Evolutionary conservation across 1,140 invertebrate genomes (phyloP).

Genomic region (Drosophila pectinifera): DNA sequence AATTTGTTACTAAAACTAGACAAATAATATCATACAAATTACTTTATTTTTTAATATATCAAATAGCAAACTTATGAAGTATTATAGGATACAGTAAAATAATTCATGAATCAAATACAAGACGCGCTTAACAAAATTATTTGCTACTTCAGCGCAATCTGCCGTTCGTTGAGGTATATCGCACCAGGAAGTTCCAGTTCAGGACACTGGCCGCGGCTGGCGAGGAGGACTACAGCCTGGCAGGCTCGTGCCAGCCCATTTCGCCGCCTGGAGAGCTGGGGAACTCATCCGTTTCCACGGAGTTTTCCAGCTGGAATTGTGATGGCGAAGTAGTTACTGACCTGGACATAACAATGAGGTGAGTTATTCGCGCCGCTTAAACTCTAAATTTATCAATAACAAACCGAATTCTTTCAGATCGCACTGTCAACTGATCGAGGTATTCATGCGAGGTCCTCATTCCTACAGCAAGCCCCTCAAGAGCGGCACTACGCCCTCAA

Average conservation of each 20-base stretch:
- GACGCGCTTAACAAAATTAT: conserved; percentile 24
- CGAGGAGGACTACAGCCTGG: conserved; percentile 72
- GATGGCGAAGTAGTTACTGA: conserved; percentile 92
- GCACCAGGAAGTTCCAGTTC: conserved; percentile 91
- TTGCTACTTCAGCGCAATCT: conserved; percentile 88
- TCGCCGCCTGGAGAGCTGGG: conserved; percentile 38
- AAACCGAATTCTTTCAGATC: conserved; percentile 59
- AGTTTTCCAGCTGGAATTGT: conserved; percentile 92
- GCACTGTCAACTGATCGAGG: conserved; percentile 87
- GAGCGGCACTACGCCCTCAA: conserved; percentile 38
- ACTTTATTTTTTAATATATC: no score
- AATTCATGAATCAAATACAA: neutral
- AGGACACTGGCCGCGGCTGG: conserved; percentile 85
- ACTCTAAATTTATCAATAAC: neutral
- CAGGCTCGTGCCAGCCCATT: conserved; percentile 76
- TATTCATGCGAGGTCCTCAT: conserved; percentile 86
- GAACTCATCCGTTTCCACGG: conserved; percentile 23
- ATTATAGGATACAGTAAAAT: neutral
- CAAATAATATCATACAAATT: no score
- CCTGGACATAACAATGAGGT: conserved; percentile 90
- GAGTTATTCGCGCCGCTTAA: conserved; percentile 28
- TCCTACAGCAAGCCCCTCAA: conserved; percentile 71
- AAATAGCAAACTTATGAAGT: no score
- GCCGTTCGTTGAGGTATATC: conserved; percentile 91
- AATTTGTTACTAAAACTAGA: no score